Conservation (phyloP, 2,113 vertebrate genomes). For the Oncorhynchus masou region DNA sequence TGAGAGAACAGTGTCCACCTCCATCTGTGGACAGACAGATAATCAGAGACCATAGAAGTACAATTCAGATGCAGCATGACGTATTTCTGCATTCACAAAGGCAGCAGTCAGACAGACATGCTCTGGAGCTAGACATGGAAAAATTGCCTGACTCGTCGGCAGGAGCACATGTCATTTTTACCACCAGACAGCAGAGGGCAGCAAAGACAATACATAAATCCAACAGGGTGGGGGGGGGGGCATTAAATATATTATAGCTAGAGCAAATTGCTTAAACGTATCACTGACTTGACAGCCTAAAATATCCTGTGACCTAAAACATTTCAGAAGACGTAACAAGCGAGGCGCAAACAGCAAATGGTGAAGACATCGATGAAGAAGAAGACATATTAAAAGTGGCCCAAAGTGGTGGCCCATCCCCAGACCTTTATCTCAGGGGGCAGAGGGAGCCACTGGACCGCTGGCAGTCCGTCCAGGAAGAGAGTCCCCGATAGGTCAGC, state of each 20-base stretch:
- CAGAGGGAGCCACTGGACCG: conserved; percentile 84
- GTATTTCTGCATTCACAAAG: not conserved
- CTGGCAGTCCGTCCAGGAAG: conserved; percentile 84
- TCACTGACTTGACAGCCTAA: not conserved
- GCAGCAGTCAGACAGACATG: not conserved
- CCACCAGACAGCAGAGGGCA: conserved; percentile 1
- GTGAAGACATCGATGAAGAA: not conserved
- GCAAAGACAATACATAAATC: not conserved
- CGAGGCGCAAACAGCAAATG: not conserved
- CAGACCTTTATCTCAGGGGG: conserved; percentile 86
- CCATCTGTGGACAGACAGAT: conserved; percentile 76
- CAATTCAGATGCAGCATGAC: not conserved
- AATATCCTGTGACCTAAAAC: not conserved
- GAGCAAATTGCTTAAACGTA: not conserved
- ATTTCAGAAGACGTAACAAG: not conserved
- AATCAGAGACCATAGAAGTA: not conserved
- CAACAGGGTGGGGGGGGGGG: not conserved
- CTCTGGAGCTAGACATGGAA: not conserved
- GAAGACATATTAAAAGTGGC: not conserved
- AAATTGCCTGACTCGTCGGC: too few relatives aligned
- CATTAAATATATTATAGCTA: not conserved
- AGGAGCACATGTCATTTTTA: not conserved
- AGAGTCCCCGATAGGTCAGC: conserved; percentile 68
- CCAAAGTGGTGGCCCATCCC: not conserved
- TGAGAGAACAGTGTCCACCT: conserved; percentile 87